Conservation (phyloP, 2,113 vertebrate genomes). For the rat (Rattus norvegicus) region DNA sequence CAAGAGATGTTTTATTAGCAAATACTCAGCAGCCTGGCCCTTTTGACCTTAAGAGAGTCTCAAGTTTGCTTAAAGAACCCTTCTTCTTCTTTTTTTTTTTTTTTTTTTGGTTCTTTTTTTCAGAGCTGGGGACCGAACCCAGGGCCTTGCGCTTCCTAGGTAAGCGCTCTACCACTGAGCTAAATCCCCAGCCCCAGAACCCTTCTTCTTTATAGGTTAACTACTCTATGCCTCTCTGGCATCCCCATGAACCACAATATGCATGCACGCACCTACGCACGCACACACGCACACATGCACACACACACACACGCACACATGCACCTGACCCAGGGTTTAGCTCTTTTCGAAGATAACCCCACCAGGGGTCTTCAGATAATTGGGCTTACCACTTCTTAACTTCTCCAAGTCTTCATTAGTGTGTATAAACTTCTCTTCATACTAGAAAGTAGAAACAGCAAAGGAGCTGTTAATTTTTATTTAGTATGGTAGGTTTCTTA, state of each 20-base stretch:
- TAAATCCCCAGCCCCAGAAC: too few relatives aligned
- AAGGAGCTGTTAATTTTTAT: background rate
- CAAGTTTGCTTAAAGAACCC: background rate
- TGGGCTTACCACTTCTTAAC: constrained; percentile 3
- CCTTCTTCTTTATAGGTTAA: background rate
- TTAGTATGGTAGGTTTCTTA: background rate
- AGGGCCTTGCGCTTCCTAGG: too few relatives aligned
- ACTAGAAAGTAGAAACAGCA: constrained; percentile 45
- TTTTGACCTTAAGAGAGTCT: background rate
- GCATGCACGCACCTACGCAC: background rate
- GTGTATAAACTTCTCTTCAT: constrained; percentile 63
- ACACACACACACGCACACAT: too few relatives aligned
- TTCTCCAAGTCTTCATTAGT: constrained; percentile 48
- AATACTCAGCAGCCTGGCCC: background rate
- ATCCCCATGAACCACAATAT: rapidly evolving
- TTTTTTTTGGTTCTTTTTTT: too few relatives aligned
- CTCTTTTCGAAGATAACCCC: too few relatives aligned
- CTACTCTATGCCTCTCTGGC: background rate
- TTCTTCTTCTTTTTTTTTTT: too few relatives aligned
- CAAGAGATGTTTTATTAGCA: background rate
- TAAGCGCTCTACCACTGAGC: too few relatives aligned
- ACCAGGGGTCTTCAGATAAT: background rate
- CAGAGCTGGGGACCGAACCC: too few relatives aligned
- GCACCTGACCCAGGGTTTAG: background rate
- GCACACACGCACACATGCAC: too few relatives aligned